phyloP scores from a whole-genome alignment of 2,113 vertebrate species.

The Antechinus stuartii region DNA sequence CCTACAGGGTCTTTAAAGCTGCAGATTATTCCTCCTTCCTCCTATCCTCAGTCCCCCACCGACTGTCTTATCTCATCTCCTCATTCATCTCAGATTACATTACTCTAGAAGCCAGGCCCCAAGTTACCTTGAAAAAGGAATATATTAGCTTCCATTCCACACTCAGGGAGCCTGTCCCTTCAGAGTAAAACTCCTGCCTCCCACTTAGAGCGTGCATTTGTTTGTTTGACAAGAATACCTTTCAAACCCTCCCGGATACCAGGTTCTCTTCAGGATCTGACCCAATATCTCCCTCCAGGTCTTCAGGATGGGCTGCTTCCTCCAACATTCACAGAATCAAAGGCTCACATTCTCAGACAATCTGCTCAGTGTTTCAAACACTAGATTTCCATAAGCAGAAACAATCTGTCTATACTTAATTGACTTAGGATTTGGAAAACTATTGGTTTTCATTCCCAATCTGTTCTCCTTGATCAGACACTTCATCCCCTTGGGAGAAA shows the following conservation, averaged over 20 bases:
- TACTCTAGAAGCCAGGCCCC: neutral
- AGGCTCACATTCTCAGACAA: neutral
- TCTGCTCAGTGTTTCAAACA: conserved; percentile 33
- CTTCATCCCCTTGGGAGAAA: conserved; percentile 1
- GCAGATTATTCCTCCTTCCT: neutral
- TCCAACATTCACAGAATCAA: neutral
- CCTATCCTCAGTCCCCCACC: neutral
- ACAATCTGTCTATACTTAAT: conserved; percentile 26
- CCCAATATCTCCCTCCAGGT: neutral
- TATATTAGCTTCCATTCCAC: neutral
- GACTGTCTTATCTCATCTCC: neutral
- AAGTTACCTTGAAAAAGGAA: neutral
- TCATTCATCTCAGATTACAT: neutral
- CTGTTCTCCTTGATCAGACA: conserved; percentile 33
- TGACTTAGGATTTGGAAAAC: conserved; percentile 40
- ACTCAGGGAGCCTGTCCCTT: conserved; percentile 1
- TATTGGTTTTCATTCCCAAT: conserved; percentile 18
- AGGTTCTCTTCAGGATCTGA: neutral
- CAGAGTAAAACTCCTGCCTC: neutral
- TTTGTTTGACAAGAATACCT: neutral
- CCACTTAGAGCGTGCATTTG: neutral
- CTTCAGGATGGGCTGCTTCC: conserved; percentile 2
- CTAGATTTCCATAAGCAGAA: conserved; percentile 10
- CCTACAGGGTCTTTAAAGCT: neutral
- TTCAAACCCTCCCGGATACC: neutral